phyloP scores from a whole-genome alignment of 1,140 invertebrate species.

The Dolichoris vasculosae region DNA sequence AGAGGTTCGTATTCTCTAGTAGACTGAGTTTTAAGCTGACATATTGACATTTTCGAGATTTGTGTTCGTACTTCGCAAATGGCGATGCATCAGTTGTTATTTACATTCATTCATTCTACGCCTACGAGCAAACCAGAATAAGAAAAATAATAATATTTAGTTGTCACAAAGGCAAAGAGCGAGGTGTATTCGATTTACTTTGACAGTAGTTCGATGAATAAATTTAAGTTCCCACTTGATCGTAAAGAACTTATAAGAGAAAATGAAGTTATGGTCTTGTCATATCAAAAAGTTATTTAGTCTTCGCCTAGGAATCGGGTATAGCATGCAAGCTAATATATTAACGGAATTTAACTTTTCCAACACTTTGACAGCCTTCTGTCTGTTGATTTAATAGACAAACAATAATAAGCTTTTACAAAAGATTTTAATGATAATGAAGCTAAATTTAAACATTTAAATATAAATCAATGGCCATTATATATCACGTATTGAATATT shows the following conservation, averaged over 20 bases:
- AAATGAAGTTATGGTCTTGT: background rate
- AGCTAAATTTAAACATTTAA: background rate
- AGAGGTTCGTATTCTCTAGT: slow-evolving; percentile 3
- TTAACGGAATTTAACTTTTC: background rate
- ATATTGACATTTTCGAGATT: slow-evolving; percentile 39
- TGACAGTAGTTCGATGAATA: background rate
- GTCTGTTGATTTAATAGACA: background rate
- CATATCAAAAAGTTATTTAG: background rate
- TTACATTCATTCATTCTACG: background rate
- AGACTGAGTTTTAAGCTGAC: too few relatives aligned
- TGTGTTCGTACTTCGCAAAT: background rate
- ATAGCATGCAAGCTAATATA: background rate
- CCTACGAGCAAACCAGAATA: background rate
- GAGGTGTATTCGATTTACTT: background rate
- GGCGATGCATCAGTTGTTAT: background rate
- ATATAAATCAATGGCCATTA: background rate
- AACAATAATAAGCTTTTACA: background rate
- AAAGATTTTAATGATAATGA: background rate
- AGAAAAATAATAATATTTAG: too few relatives aligned
- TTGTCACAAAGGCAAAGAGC: background rate
- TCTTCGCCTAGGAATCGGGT: background rate
- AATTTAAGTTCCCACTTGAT: background rate
- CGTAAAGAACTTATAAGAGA: background rate
- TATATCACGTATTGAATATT: too few relatives aligned
- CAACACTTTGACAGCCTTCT: background rate